Base-by-base conservation (phyloP, 2,888 invertebrate species). In the Caprella mutica region DNA sequence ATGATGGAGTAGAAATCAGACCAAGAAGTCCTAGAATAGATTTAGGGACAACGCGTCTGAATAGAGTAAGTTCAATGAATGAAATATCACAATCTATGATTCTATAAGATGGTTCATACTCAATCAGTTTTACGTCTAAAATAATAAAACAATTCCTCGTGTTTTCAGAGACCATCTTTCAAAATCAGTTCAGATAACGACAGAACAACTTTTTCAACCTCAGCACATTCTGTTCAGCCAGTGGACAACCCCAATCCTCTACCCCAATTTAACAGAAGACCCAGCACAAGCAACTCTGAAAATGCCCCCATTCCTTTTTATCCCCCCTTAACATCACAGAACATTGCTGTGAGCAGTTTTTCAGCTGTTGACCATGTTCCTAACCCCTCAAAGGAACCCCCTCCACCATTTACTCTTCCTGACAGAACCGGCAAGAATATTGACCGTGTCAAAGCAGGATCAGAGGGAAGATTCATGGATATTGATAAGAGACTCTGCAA, bases 401-500 rank as follows among this genome's bases (percentile, higher is more conserved):
- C 48, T n/a, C 29, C 30, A 21, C 17, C 48, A 12, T 27, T 27
- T 9, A 29, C 48, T 30, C n/a, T 48, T 3, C 14, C 40, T 6
- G 48, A 48, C 26, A 27, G 48, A 5, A n/a, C 19, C 30, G 48
- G 30, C 17, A 48, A 30, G 19, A 48, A 48, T 30, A 30, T 48
- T 21, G 19, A 29, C 1, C 8, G 9, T 9, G 14, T 33, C 14
- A 8, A 33, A 33, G 43, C 40, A 5, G 55, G 30, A 14, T 19
- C 43, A 1, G 44, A 55, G 24, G 33, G 33, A 24, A 30, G 44
- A 21, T 44, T 58, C 38, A 38, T 58, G 9, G 30, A 30, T n/a
- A 52, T 62, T 27, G 52, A 52, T 9, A 58, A 62, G 33, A 58
- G 54, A 19, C 46, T 62, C 12, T 62, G 61, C 43, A 35, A 46